phyloP scores from a whole-genome alignment of 2,797 vertebrate species.

The Pipistrellus pipistrellus region DNA sequence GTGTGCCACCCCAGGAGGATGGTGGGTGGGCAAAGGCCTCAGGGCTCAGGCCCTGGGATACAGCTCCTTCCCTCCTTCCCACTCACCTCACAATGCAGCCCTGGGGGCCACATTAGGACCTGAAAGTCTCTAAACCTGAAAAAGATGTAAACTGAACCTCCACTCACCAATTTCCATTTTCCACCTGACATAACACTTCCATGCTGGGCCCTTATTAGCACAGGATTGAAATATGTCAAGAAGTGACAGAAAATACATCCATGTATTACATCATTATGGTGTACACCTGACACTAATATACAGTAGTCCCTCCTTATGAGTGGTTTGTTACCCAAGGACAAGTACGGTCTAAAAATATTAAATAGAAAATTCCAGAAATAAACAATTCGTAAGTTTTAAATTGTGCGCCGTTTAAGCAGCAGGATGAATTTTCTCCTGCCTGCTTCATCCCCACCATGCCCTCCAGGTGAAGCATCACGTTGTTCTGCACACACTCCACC shows the following conservation, averaged over 20 bases:
- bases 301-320: neutral
- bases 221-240: neutral
- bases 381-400: neutral
- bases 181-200: neutral
- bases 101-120: neutral
- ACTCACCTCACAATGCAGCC: neutral
- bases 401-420: neutral
- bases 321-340: neutral
- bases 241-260: neutral
- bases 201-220: neutral
- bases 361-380: neutral
- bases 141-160: neutral
- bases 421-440: neutral
- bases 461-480: neutral
- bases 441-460: neutral
- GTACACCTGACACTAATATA: neutral
- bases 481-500: neutral
- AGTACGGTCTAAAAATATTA: neutral
- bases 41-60: neutral
- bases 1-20: neutral
- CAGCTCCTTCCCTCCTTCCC: neutral
- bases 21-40: neutral
- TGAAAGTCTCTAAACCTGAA: neutral
- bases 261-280: neutral
- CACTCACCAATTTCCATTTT: neutral